Percentiles rank a stretch among this genome's conserved stretches.
These are phyloP conservation scores for Poliocrania exsul DNA, from an alignment of 2,797 vertebrate species.

Conservation along the genomic window DNA sequence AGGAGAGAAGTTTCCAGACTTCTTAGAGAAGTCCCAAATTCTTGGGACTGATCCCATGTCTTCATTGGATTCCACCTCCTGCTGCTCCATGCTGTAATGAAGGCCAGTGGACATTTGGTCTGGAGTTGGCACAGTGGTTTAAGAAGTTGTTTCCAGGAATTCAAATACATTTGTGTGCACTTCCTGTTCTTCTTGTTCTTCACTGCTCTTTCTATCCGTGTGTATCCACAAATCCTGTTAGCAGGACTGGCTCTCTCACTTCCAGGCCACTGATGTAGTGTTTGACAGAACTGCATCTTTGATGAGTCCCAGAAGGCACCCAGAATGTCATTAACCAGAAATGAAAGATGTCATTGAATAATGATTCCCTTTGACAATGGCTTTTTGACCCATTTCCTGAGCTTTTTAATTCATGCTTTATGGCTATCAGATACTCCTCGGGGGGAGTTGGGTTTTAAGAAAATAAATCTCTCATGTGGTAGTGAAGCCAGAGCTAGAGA, in stretches of 20 bases:
- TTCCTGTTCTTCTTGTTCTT: not conserved
- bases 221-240: not conserved
- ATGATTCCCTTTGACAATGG: not conserved
- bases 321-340: not conserved
- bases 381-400: not conserved
- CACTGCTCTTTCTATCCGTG: not conserved
- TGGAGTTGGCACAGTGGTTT: not conserved
- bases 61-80: not conserved
- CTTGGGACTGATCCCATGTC: not conserved
- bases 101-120: not conserved
- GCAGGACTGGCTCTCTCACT: not conserved
- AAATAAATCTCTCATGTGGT: not conserved
- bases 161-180: rapidly evolving
- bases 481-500: not conserved
- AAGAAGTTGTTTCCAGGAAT: not conserved
- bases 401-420: not conserved
- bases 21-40: not conserved
- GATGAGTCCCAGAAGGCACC: not conserved
- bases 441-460: not conserved
- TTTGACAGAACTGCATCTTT: not conserved
- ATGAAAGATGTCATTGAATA: not conserved
- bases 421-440: not conserved
- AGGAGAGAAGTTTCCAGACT: not conserved
- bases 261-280: not conserved
- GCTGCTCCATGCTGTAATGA: not conserved